These are phyloP conservation scores for Leptoclinus maculatus DNA, from an alignment of 2,797 vertebrate genomes.

Conservation along the genomic window DNA sequence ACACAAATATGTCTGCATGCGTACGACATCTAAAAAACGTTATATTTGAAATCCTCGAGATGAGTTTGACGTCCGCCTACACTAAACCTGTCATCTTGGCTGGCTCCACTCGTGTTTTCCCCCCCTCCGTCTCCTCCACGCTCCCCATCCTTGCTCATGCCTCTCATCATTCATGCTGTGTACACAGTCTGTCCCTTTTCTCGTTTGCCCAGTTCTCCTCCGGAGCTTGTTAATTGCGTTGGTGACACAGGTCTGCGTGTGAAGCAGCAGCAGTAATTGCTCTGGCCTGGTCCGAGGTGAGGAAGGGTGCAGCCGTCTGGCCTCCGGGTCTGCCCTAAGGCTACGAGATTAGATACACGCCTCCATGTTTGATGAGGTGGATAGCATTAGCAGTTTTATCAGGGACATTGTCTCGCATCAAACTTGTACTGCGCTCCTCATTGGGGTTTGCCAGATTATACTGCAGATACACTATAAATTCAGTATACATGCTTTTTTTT, in stretches of 20 bases:
- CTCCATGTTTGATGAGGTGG: conserved; percentile 68
- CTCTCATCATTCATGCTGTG: conserved; percentile 76
- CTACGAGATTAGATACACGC: conserved; percentile 53
- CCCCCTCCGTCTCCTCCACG: conserved; percentile 23
- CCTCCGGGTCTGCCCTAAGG: conserved; percentile 63
- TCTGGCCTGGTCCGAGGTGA: conserved; percentile 63
- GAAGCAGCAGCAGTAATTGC: conserved; percentile 74
- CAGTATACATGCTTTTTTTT: neutral
- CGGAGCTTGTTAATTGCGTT: conserved; percentile 75
- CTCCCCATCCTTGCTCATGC: conserved; percentile 34
- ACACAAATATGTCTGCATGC: conserved; percentile 9
- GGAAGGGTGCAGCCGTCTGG: conserved; percentile 55
- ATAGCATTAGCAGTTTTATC: conserved; percentile 56
- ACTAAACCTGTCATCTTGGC: conserved; percentile 29
- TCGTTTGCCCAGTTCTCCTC: conserved; percentile 65
- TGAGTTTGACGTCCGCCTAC: conserved; percentile 32
- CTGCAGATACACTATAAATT: neutral
- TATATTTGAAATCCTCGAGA: conserved; percentile 19
- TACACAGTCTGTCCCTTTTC: conserved; percentile 61
- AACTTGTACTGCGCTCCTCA: conserved; percentile 23
- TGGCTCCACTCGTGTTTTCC: conserved; percentile 30
- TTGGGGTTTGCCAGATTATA: conserved; percentile 1
- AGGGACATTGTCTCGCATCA: conserved; percentile 31
- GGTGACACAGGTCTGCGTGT: conserved; percentile 70
- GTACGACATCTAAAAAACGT: neutral